Evolutionary conservation across 2,797 vertebrate genomes (phyloP).

Genomic region (Leptoclinus maculatus): DNA sequence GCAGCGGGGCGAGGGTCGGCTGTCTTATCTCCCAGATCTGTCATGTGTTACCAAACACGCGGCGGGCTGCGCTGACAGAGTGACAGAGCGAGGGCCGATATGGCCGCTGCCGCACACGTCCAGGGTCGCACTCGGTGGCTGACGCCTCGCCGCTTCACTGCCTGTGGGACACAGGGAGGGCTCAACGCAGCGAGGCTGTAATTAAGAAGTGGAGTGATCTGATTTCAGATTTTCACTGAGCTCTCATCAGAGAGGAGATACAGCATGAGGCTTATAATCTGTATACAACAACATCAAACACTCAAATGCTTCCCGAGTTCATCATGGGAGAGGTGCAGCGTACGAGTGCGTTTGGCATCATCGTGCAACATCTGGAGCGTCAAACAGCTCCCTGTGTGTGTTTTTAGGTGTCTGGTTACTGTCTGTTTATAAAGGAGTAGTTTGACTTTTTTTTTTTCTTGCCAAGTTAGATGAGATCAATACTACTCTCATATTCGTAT

Average conservation of each 20-base stretch:
- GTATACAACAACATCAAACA: constrained; percentile 49
- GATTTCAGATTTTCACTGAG: constrained; percentile 76
- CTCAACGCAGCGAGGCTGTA: constrained; percentile 66
- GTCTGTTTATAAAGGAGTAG: background rate
- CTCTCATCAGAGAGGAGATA: constrained; percentile 70
- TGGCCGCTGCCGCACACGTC: constrained; percentile 33
- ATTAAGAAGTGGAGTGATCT: constrained; percentile 80
- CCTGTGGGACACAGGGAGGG: constrained; percentile 51
- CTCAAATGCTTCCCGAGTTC: constrained; percentile 45
- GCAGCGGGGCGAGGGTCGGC: constrained; percentile 63
- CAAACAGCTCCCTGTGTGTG: background rate
- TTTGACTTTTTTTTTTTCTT: background rate
- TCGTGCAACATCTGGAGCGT: constrained; percentile 30
- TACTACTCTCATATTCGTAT: background rate
- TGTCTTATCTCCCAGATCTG: constrained; percentile 80
- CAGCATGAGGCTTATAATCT: constrained; percentile 68
- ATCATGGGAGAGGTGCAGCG: constrained; percentile 21
- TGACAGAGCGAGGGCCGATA: constrained; percentile 61
- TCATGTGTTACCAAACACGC: constrained; percentile 63
- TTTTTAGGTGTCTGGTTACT: background rate
- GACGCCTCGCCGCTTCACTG: constrained; percentile 37
- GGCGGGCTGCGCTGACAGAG: constrained; percentile 62
- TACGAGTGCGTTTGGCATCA: background rate
- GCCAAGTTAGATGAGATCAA: background rate
- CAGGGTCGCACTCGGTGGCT: constrained; percentile 14